Evolutionary conservation across 2,888 invertebrate genomes (phyloP), one percentile per base, ranked within the genome.

Genomic region (Oegoconia quadripuncta): DNA sequence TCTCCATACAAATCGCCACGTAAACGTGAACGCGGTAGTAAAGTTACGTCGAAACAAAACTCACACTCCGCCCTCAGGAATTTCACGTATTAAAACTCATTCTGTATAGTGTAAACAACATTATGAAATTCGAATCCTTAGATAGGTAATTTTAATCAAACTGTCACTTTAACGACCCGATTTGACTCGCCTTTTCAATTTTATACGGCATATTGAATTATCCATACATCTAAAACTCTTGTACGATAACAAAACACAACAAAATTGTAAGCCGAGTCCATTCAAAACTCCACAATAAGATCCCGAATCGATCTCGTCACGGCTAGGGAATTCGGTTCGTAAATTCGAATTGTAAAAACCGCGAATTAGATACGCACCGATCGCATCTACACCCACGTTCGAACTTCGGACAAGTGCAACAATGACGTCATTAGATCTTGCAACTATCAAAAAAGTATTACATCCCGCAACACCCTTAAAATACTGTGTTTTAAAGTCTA

Each of bases 331-430:
- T 60, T 70, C 64, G 62, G 64, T 59, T 69, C 68, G 62, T 58
- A 61, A n/a, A 64, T 61, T 55, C 66, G 59, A 74, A 76, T 77
- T 84, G 66, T 77, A 82, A 83, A 84, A 82, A 77, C 74, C 67
- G 62, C 57, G 37, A 59, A 83, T 87, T 81, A 36, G 81, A 25
- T 50, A 76, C 74, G 76, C 86, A 78, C 81, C 73, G 78, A 74
- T 64, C 72, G 82, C 59, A 58, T 40, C 25, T 50, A 52, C 55
- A 68, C 73, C 72, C 74, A 74, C 74, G 55, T 29, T 51, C 41
- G 37, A n/a, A n/a, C n/a, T 29, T 51, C 14, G 13, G 56, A 72
- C 82, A 83, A 83, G 81, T 83, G 82, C 66, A 66, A 69, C 68
- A 72, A 74, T 80, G 73, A 78, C 71, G 70, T 74, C 71, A 76